Conservation (phyloP, 2,797 vertebrate genomes). For the Iguana delicatissima region DNA sequence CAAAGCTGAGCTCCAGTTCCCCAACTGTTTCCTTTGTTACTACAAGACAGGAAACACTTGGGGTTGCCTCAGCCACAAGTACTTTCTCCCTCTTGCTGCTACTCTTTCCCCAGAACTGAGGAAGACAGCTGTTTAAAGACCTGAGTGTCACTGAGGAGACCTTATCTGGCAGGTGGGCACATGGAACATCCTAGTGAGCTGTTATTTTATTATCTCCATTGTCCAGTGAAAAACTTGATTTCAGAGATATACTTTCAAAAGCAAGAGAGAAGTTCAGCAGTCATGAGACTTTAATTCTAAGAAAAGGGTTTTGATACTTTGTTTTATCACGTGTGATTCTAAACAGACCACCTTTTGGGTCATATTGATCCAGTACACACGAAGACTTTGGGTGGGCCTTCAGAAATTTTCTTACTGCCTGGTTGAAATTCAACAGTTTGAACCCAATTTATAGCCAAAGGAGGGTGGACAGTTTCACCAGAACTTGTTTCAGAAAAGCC, state of each 20-base stretch:
- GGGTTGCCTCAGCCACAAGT: slow-evolving; percentile 18
- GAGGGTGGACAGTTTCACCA: neutral
- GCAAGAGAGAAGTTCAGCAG: too few relatives aligned
- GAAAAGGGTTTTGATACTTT: neutral
- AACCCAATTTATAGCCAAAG: neutral
- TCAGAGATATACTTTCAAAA: neutral
- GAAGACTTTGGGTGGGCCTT: too few relatives aligned
- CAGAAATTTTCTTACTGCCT: neutral
- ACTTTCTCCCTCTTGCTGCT: neutral
- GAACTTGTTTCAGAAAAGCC: neutral
- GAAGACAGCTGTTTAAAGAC: neutral
- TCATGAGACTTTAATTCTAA: neutral
- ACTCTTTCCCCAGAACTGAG: neutral
- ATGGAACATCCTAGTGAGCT: neutral
- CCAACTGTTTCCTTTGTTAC: neutral
- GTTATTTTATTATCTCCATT: neutral
- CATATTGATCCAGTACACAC: neutral
- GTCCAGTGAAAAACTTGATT: neutral
- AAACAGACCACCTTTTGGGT: neutral
- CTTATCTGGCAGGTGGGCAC: too few relatives aligned
- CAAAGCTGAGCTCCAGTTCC: neutral
- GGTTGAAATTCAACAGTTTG: neutral
- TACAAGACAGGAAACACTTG: slow-evolving; percentile 8
- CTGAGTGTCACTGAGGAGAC: neutral
- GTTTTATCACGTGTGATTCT: neutral